A percentile compares a stretch with the other conserved stretches of the same genome.
Evolutionary conservation across 2,888 invertebrate species (phyloP).

Genomic region (Periphyllus acericola): DNA sequence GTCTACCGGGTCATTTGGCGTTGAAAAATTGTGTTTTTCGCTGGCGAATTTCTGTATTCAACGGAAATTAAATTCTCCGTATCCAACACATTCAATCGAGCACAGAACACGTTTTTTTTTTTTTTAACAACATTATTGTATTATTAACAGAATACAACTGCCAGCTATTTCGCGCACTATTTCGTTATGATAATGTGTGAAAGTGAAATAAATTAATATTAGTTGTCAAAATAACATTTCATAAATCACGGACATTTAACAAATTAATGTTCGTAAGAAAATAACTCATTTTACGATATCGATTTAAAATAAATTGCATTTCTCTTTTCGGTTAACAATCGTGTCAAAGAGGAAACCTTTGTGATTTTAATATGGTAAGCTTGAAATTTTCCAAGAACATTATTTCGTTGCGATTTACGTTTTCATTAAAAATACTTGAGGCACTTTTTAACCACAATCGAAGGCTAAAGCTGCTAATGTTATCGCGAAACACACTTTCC

Average conservation of each 20-base stretch:
- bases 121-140: not conserved
- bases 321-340: not conserved
- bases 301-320: slow-evolving; percentile 24
- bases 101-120: slow-evolving; percentile 7
- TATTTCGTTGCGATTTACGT: not conserved
- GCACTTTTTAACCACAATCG: not conserved
- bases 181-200: not conserved
- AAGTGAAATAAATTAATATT: slow-evolving; percentile 12
- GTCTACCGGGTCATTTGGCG: not conserved
- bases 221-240: slow-evolving; percentile 7
- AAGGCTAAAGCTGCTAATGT: not conserved
- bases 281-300: not conserved
- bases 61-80: not conserved
- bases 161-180: not conserved
- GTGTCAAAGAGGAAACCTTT: slow-evolving; percentile 3
- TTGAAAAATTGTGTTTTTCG: slow-evolving; percentile 15
- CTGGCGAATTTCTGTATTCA: not conserved
- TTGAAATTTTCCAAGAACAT: not conserved
- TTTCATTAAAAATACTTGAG: slow-evolving; percentile 1
- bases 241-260: not conserved
- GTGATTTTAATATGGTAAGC: slow-evolving; percentile 1
- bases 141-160: not conserved
- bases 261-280: slow-evolving; percentile 25
- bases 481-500: not conserved
- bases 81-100: not conserved